Evolutionary conservation across 2,797 vertebrate species (phyloP).

Genomic region (Rhinogobio ventralis): DNA sequence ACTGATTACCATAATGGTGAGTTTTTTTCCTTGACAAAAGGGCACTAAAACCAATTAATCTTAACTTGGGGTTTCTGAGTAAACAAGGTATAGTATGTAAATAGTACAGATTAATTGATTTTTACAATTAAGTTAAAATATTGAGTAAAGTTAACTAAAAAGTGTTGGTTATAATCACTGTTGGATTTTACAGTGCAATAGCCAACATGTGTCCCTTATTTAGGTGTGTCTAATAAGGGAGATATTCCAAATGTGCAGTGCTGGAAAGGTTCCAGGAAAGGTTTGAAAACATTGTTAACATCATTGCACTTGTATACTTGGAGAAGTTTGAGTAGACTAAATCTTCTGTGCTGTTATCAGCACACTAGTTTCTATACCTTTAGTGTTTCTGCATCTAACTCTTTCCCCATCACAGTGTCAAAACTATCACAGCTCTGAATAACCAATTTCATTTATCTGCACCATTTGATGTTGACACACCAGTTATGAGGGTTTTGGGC

Average conservation of each 20-base stretch:
- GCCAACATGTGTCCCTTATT: background rate
- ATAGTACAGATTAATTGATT: too few species aligned
- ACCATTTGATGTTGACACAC: conserved; percentile 62
- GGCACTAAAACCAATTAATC: too few species aligned
- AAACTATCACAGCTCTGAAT: conserved; percentile 36
- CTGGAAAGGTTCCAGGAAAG: background rate
- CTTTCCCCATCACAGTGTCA: conserved; percentile 6
- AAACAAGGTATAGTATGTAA: too few species aligned
- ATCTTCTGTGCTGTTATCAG: background rate
- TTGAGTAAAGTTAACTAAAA: too few species aligned
- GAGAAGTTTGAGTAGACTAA: background rate
- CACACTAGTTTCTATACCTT: background rate
- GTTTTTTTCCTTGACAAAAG: too few species aligned
- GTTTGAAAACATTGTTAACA: background rate
- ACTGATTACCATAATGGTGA: too few species aligned
- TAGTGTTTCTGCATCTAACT: conserved; percentile 1
- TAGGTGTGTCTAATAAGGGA: background rate
- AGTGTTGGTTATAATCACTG: too few species aligned
- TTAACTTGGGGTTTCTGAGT: too few species aligned
- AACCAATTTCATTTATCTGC: conserved; percentile 54
- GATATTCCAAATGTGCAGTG: background rate
- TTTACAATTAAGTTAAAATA: too few species aligned
- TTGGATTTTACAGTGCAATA: too few species aligned
- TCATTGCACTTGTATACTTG: background rate
- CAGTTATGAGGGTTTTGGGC: conserved; percentile 51